These are phyloP conservation scores for Corythornis cristatus DNA, from an alignment of 2,113 vertebrate species.

Conservation along the genomic window DNA sequence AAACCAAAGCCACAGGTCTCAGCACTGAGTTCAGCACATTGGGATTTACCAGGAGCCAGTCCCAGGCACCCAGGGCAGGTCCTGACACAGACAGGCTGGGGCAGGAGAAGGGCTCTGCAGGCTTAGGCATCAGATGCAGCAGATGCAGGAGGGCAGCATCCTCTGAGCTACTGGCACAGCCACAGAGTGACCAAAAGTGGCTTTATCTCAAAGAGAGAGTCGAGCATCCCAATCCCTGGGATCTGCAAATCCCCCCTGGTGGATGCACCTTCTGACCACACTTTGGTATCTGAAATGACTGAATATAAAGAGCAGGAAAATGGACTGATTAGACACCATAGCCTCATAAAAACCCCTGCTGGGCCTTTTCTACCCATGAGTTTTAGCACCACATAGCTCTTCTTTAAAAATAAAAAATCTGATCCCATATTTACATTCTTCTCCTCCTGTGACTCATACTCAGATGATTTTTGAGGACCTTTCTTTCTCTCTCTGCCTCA, in stretches of 20 bases:
- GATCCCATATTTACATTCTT: constrained; percentile 51
- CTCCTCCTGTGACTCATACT: constrained; percentile 34
- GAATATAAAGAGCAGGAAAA: constrained; percentile 9
- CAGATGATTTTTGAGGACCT: constrained; percentile 37
- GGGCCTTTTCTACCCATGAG: not conserved
- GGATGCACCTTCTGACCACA: not conserved
- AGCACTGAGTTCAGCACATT: not conserved
- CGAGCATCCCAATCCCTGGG: not conserved
- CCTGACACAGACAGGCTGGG: not conserved
- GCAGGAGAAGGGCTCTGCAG: not conserved
- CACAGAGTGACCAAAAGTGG: not conserved
- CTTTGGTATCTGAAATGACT: not conserved
- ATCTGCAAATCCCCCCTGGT: not conserved
- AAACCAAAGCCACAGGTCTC: not conserved
- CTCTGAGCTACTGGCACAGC: not conserved
- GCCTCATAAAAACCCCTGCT: not conserved
- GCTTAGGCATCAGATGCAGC: not conserved
- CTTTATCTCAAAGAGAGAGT: not conserved
- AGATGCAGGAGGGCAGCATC: not conserved
- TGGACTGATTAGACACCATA: not conserved
- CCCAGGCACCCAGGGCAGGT: not conserved
- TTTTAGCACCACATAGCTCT: not conserved
- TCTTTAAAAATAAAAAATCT: not conserved
- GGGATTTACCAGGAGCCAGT: not conserved
- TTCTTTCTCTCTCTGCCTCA: constrained; percentile 33